Percentiles rank a stretch among this genome's conserved stretches.
Evolutionary conservation across 2,113 vertebrate species (phyloP).

Genomic region (Equus przewalskii): DNA sequence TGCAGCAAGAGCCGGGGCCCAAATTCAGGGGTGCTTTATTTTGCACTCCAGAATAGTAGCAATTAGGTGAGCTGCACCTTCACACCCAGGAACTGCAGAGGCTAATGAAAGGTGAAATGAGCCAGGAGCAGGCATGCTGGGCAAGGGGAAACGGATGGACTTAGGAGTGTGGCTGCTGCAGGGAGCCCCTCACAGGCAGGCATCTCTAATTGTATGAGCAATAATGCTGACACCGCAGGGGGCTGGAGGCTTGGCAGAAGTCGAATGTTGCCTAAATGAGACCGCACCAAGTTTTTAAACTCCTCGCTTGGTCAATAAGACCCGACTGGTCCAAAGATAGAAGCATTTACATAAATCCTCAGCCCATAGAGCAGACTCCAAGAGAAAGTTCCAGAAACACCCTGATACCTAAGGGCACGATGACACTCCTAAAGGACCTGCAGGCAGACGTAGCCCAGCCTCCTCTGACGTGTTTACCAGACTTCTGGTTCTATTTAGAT

Average conservation of each 20-base stretch:
- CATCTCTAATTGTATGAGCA: constrained; percentile 50
- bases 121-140: constrained; percentile 25
- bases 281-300: constrained; percentile 69
- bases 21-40: not conserved
- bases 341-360: constrained; percentile 36
- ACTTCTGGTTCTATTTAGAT: constrained; percentile 63
- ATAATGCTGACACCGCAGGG: not conserved
- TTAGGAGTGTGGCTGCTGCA: constrained; percentile 21
- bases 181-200: constrained; percentile 7
- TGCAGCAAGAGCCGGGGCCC: not conserved
- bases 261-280: constrained; percentile 68
- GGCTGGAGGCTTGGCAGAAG: constrained; percentile 59
- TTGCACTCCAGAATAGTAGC: constrained; percentile 9
- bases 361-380: not conserved
- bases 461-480: not conserved
- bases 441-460: not conserved
- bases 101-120: constrained; percentile 63
- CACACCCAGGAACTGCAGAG: rapidly evolving
- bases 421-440: not conserved
- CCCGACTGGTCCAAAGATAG: constrained; percentile 6
- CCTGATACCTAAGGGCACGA: not conserved
- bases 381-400: constrained; percentile 42
- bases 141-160: constrained; percentile 62
- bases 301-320: constrained; percentile 67
- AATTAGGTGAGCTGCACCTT: constrained; percentile 69